phyloP scores from a whole-genome alignment of 2,888 invertebrate species.

The Erebia epiphron region DNA sequence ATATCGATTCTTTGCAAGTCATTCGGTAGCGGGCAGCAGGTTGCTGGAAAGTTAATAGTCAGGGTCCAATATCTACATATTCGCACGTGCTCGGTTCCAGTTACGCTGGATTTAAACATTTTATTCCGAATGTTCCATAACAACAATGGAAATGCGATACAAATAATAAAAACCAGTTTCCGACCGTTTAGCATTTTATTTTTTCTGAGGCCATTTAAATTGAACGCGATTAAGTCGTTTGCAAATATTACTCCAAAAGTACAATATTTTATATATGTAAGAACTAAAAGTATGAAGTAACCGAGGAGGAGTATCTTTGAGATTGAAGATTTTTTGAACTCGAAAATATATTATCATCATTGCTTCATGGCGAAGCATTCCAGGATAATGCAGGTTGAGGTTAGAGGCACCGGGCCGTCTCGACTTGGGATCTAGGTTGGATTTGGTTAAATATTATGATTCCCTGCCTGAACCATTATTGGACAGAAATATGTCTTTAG shows the following conservation, averaged over 20 bases:
- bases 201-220: conserved; percentile 11
- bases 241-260: not conserved
- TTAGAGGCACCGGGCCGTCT: no score
- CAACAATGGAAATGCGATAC: conserved; percentile 33
- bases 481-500: no score
- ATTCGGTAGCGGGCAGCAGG: not conserved
- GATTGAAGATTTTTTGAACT: no score
- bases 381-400: no score
- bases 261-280: no score
- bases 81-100: conserved; percentile 54
- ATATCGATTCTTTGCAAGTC: not conserved
- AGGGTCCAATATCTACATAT: not conserved
- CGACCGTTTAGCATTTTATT: not conserved
- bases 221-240: conserved; percentile 9
- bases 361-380: no score
- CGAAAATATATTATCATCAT: no score
- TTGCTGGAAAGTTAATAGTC: not conserved
- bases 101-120: conserved; percentile 58
- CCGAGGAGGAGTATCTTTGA: no score
- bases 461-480: no score
- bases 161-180: conserved; percentile 15
- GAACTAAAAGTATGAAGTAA: no score
- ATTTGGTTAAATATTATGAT: no score
- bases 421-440: no score
- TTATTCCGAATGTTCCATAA: conserved; percentile 34